Evolutionary conservation across 2,797 vertebrate genomes (phyloP), one percentile per base, ranked within the genome.

Genomic region (Ctenosaura bakeri): DNA sequence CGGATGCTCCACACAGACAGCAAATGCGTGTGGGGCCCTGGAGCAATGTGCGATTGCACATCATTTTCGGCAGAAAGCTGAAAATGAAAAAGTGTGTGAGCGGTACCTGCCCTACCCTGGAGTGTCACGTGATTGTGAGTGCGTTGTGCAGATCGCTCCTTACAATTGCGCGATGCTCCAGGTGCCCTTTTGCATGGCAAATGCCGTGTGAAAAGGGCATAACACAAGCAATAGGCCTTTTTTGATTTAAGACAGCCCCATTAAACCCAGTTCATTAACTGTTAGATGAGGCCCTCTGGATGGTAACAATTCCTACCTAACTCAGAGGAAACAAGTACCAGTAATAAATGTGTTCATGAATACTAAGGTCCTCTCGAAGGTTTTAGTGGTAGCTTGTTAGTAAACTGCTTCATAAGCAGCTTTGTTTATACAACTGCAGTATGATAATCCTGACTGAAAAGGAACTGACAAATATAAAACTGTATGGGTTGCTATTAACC

Each of bases 251-350:
- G 83, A 84, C 13, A 79, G 24, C 62, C 16, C 54, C 20, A 54
- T 64, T 85, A 64, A 84, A 79, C 46, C 62, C n/a, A 35, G n/a
- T 59, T 81, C 32, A 59, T 81, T n/a, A 86, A 80, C 26, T n/a
- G 56, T 16, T 76, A 81, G 52, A 83, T 1, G 6, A 56, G 38
- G 22, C 32, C n/a, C 26, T 74, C 50, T 82, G 76, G 79, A 69
- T 83, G 69, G 10, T 38, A 83, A 38, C 52, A 76, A 77, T 76
- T 35, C 12, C 74, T 62, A 20, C 26, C 71, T 50, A 32, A 50
- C 35, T 87, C 86, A 16, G 54, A 8, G 46, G 35, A 62, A 69
- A 79, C 42, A 35, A 78, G 46, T 46, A 90, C 20, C 18, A 71
- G 9, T 4, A 73, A 81, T 86, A 80, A 71, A 85, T 59, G 50